Evolutionary conservation across 2,113 vertebrate species (phyloP).

Genomic region (Oenanthe melanoleuca): DNA sequence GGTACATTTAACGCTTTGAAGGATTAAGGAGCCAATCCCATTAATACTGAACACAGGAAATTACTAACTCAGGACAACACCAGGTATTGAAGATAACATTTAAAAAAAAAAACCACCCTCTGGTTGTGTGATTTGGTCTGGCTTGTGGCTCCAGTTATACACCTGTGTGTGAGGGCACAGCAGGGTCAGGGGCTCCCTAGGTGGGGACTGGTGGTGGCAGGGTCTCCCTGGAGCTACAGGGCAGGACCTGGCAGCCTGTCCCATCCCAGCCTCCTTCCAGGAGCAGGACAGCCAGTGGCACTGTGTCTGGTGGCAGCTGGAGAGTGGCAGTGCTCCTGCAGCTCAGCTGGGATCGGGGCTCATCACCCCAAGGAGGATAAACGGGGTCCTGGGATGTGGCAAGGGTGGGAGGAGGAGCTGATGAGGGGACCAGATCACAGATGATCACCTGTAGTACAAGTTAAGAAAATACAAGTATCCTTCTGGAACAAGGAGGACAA

Average conservation of each 20-base stretch:
- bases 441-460: neutral
- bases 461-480: neutral
- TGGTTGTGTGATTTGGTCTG: neutral
- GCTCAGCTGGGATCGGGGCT: neutral
- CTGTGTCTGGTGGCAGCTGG: rapidly evolving
- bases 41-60: constrained; percentile 57
- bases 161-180: neutral
- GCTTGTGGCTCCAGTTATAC: neutral
- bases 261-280: neutral
- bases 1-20: constrained; percentile 46
- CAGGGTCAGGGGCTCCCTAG: neutral
- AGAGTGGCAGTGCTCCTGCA: neutral
- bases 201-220: rapidly evolving
- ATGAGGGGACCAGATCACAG: neutral
- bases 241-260: neutral
- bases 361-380: neutral
- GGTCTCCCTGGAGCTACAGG: neutral
- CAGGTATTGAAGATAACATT: neutral
- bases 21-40: constrained; percentile 61
- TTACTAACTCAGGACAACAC: constrained; percentile 9
- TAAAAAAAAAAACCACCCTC: neutral
- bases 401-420: rapidly evolving
- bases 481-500: neutral
- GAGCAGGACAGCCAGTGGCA: neutral
- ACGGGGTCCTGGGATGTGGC: neutral